Evolutionary conservation across 35 echinoderm and acorn worm species (phyloP).

Genomic region (Hemicentrotus pulcherrimus): DNA sequence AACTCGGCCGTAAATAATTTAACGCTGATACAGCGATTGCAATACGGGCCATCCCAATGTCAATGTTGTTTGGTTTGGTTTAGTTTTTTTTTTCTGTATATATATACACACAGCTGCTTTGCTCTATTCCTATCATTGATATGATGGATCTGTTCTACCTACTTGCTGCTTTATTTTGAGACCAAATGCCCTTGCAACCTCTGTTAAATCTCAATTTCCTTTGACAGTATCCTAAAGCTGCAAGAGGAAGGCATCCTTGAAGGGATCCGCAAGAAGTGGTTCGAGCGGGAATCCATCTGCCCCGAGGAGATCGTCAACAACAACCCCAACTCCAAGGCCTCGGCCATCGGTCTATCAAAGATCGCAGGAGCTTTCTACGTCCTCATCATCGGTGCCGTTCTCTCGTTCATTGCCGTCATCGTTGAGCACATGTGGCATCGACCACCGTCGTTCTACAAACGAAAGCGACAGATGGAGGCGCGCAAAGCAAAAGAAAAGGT

Average conservation of each 20-base stretch:
- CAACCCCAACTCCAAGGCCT: constrained; percentile 65
- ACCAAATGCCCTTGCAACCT: too few relatives aligned
- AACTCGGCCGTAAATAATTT: too few relatives aligned
- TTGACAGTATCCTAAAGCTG: constrained; percentile 83
- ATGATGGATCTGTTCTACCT: too few relatives aligned
- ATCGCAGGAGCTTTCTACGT: constrained; percentile 98
- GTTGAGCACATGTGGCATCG: constrained; percentile 96
- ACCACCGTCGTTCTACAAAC: constrained; percentile 76
- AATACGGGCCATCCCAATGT: too few relatives aligned
- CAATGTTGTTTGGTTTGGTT: too few relatives aligned
- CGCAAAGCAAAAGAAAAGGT: constrained; percentile 67
- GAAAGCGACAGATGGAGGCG: constrained; percentile 68
- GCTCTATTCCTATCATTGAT: too few relatives aligned
- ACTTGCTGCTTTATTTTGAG: too few relatives aligned
- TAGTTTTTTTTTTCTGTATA: too few relatives aligned
- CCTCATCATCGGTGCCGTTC: constrained; percentile 84
- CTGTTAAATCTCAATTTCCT: neutral
- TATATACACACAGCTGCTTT: too few relatives aligned
- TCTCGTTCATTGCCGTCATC: constrained; percentile 89
- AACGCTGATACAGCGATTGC: too few relatives aligned
- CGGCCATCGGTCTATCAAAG: constrained; percentile 75
- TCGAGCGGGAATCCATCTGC: constrained; percentile 85
- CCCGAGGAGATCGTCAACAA: constrained; percentile 61
- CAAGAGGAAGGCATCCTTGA: constrained; percentile 89
- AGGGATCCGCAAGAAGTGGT: constrained; percentile 89